These are phyloP conservation scores for Vireo griseus DNA, from an alignment of 2,797 vertebrate species.

Conservation along the genomic window DNA sequence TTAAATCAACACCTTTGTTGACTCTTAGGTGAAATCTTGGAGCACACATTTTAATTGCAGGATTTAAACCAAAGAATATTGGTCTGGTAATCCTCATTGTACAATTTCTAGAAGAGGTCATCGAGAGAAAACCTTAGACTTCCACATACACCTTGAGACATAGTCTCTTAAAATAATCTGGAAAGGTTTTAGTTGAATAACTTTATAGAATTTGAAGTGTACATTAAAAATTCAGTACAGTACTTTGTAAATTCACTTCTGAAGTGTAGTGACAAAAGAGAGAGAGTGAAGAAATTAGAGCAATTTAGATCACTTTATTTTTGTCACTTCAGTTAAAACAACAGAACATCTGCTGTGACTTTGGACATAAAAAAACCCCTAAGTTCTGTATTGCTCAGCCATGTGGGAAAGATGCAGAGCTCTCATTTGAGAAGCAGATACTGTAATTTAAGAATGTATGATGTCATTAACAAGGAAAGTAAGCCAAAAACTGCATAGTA, in stretches of 20 bases:
- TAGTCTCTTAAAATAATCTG: background rate
- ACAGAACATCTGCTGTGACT: background rate
- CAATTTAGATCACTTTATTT: background rate
- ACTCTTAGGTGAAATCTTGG: background rate
- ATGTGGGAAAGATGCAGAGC: background rate
- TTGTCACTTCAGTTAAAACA: conserved; percentile 10
- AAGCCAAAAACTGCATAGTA: background rate
- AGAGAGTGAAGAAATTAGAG: background rate
- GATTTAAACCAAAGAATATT: background rate
- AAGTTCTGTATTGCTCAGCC: background rate
- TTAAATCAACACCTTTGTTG: background rate
- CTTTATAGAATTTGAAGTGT: background rate
- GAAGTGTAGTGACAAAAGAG: background rate
- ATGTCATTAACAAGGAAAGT: background rate
- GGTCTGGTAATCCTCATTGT: background rate
- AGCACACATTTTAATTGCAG: background rate
- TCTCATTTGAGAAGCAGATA: background rate
- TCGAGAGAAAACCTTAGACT: background rate
- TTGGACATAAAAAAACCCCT: background rate
- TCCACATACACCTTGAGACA: background rate
- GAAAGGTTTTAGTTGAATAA: background rate
- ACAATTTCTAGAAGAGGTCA: background rate
- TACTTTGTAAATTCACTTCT: background rate
- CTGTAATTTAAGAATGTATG: background rate
- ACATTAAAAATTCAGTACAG: background rate